Base-by-base conservation (phyloP, 2,113 vertebrate genomes). In the Eira barbara region DNA sequence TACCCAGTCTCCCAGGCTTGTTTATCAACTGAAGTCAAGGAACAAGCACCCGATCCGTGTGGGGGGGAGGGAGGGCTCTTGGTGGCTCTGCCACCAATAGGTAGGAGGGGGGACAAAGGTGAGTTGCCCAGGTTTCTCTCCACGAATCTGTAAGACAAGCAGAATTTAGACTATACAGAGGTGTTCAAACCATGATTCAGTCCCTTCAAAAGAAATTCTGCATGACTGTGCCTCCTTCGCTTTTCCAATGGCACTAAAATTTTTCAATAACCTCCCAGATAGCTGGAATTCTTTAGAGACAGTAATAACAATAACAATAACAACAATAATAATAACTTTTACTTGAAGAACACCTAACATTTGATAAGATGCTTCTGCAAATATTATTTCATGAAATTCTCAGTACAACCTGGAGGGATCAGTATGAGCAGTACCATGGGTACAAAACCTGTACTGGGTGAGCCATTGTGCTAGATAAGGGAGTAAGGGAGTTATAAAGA, bases 21-120 rank as follows among this genome's bases (percentile, higher is more conserved):
- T 98, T 95, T 97, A 95, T 74, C 36, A 92, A 91, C 80, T 95
- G 89, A 97, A 95, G 95, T 96, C 96, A 95, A 95, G 63, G 96
- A 96, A 90, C 42, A 71, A 96, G 97, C 95, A 94, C 96, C 93
- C 87, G 7, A 61, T 85, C 94, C 59, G 27, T 52, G 49, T 15
- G 39, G 97, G 69, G 67, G 39, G 97, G 85, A 63, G 67, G 82
- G 97, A 71, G 49, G 82, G 89, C 49, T 78, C 80, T 71, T 84
- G 85, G 82, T 8, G 2, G 34, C 31, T 65, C 79, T 90, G 71
- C 25, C 36, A n/a, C 78, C 73, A 39, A 63, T 11, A 57, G 12
- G n/a, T 36, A 7, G 61, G 45, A 27, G 57, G 94, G 55, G 59
- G 14, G 7, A 74, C 31, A 86, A 86, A 89, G 89, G 9, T 73